Conservation (phyloP, 2,113 vertebrate genomes). For the Etheostoma cragini region DNA sequence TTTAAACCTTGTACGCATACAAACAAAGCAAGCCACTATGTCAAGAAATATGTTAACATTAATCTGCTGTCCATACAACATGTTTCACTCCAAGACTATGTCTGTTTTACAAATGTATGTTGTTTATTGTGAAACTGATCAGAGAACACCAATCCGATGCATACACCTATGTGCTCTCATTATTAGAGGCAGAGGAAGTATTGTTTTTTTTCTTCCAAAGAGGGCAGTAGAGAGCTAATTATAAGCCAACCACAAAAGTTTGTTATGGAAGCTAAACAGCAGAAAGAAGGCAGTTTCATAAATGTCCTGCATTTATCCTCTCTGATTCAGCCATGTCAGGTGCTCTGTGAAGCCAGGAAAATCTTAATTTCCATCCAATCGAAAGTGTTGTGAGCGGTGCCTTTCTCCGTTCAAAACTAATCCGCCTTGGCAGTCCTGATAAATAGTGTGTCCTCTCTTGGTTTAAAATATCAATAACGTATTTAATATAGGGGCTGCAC, state of each 20-base stretch:
- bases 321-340: background rate
- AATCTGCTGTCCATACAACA: background rate
- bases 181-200: too few relatives aligned
- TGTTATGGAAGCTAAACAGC: conserved; percentile 5
- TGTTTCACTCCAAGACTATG: background rate
- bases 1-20: background rate
- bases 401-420: conserved; percentile 3
- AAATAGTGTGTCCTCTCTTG: background rate
- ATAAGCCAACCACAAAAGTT: background rate
- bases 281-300: conserved; percentile 5
- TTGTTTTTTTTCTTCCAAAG: conserved; percentile 5
- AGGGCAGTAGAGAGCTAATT: conserved; percentile 53
- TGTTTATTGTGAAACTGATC: background rate
- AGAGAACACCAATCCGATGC: background rate
- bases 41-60: background rate
- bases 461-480: conserved; percentile 26
- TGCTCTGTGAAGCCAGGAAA: conserved; percentile 7
- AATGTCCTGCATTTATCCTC: conserved; percentile 8
- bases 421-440: background rate
- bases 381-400: background rate
- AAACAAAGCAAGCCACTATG: background rate
- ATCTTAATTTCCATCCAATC: conserved; percentile 1
- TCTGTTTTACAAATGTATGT: background rate
- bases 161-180: background rate
- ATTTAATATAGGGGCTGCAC: conserved; percentile 2